Evolutionary conservation across 64 coral and sea anemone genomes (phyloP).

Genomic region (Pocillopora verrucosa): DNA sequence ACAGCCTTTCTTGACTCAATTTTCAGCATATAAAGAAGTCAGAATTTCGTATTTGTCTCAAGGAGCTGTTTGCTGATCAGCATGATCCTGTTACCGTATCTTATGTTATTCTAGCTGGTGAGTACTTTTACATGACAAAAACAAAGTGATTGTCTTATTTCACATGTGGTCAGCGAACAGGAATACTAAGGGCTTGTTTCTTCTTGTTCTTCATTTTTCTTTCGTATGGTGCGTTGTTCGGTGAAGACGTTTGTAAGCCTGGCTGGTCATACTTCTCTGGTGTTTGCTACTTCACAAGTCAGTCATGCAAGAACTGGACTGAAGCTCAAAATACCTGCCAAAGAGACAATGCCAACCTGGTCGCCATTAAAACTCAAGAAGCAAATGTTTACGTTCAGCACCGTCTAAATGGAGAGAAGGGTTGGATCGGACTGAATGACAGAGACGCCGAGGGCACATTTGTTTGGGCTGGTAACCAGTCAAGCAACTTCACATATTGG

Average conservation of each 20-base stretch:
- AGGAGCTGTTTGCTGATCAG: constrained; percentile 8
- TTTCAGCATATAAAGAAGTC: constrained; percentile 2
- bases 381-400: constrained; percentile 61
- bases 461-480: constrained; percentile 28
- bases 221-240: too few relatives aligned
- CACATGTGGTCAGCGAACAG: too few relatives aligned
- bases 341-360: constrained; percentile 5
- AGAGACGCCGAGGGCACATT: constrained; percentile 33
- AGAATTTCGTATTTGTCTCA: constrained; percentile 29
- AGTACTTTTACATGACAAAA: neutral
- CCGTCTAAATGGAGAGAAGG: constrained; percentile 12
- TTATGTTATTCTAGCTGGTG: constrained; percentile 9
- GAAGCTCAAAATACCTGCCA: constrained; percentile 13
- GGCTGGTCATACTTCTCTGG: constrained; percentile 68
- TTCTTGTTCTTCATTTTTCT: too few relatives aligned
- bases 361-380: constrained; percentile 7
- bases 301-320: constrained; percentile 45
- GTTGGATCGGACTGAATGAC: constrained; percentile 49
- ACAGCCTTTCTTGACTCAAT: neutral
- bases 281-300: constrained; percentile 15
- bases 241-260: constrained; percentile 48
- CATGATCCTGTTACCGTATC: constrained; percentile 5
- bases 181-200: too few relatives aligned
- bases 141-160: too few relatives aligned
- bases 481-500: constrained; percentile 63